These are phyloP conservation scores for Aix galericulata DNA, from an alignment of 2,113 vertebrate genomes.

Conservation along the genomic window DNA sequence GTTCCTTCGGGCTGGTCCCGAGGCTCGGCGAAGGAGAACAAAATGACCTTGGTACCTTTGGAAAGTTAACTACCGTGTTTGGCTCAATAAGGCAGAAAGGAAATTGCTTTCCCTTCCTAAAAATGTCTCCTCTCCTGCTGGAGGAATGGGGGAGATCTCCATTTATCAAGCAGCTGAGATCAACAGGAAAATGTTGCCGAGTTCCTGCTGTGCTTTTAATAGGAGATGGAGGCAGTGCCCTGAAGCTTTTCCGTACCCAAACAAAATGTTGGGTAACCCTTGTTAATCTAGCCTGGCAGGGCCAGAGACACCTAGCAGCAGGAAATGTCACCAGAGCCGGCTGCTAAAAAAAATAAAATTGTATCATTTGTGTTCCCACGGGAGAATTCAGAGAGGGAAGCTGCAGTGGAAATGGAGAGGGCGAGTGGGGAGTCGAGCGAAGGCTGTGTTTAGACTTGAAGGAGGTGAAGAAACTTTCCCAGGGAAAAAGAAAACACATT, in stretches of 20 bases:
- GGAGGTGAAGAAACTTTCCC: accelerated
- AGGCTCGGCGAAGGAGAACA: neutral
- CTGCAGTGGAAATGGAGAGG: neutral
- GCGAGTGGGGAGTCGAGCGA: neutral
- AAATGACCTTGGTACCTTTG: neutral
- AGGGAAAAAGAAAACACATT: neutral
- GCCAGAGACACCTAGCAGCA: neutral
- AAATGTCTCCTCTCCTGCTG: neutral
- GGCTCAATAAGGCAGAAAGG: neutral
- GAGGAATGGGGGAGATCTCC: conserved; percentile 3
- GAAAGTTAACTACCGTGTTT: neutral
- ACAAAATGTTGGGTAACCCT: neutral
- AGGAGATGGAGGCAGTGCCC: neutral
- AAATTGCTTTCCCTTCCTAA: conserved; percentile 29
- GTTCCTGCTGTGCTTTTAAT: conserved; percentile 1
- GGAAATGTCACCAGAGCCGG: neutral
- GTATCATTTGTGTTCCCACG: neutral
- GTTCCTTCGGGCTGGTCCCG: neutral
- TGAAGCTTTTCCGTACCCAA: conserved; percentile 18
- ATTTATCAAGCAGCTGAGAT: conserved; percentile 5
- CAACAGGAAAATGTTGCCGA: conserved; percentile 8
- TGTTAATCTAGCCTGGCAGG: conserved; percentile 9
- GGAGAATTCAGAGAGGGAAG: neutral
- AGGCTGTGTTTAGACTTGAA: neutral
- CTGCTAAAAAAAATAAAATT: neutral